Base-by-base conservation (phyloP, 2,888 invertebrate species). In the Calephelis perditalis region DNA sequence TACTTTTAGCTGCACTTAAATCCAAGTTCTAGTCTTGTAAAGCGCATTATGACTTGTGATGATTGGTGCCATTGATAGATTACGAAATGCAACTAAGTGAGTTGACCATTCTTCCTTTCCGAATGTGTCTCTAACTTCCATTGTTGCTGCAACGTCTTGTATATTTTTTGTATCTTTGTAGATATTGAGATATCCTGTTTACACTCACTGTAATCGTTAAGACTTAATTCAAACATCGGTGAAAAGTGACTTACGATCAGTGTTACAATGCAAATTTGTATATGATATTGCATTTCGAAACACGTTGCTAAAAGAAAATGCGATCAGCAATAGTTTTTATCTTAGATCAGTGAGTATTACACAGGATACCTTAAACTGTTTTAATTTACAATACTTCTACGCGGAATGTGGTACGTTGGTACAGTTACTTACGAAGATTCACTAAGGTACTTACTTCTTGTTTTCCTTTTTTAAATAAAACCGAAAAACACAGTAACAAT, bases 11-110 rank as follows among this genome's bases (percentile, higher is more conserved):
- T 63, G 44, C 68, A 69, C 68, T 63, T 68, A 68, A 63, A 57
- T 64, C 68, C 63, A 63, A 65, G 71, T 58, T 63, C 65, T 73
- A 73, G 71, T 71, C 69, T 67, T 69, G 66, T 73, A 71, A 87
- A 86, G 87, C 81, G 86, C 88, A 84, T 87, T 87, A 81, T 87
- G 79, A 87, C 82, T 86, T 88, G 89, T 89, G 89, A 90, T 90
- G 89, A 86, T 84, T 83, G 89, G 89, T 90, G 89, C 89, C 89
- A 90, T 87, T 88, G 88, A 85, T 89, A 89, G 88, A 75, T 81
- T 86, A 89, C 81, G 86, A 80, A 79, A 79, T 81, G 84, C 80
- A 76, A 82, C 78, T 79, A 73, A 71, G 76, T 76, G 72, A 75
- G 81, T 76, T 73, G 81, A 76, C 75, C 81, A 73, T 76, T 79